Conservation (phyloP, 2,888 invertebrate genomes). For the Andrena hattorfiana region DNA sequence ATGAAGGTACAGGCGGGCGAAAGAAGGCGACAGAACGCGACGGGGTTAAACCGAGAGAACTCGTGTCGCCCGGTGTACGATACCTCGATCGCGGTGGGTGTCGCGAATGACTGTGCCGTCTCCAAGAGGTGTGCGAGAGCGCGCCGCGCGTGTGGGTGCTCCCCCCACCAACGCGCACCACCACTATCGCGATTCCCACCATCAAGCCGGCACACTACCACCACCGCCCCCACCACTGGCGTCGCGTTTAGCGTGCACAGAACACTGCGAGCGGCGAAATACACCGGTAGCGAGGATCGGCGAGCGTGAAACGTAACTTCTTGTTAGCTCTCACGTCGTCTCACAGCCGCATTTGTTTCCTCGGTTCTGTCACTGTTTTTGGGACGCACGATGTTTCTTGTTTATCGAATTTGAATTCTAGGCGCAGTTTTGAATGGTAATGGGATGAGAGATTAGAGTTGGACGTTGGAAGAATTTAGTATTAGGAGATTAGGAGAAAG, state of each 20-base stretch:
- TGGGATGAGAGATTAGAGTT: too few relatives aligned
- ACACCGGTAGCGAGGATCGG: constrained; percentile 34
- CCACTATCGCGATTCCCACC: constrained; percentile 46
- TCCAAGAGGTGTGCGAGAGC: constrained; percentile 72
- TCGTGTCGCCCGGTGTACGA: constrained; percentile 69
- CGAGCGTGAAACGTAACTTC: constrained; percentile 28
- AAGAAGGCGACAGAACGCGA: constrained; percentile 1
- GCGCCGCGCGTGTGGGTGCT: constrained; percentile 73
- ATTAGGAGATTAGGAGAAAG: too few relatives aligned
- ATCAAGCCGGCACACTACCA: not conserved
- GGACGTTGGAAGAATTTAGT: too few relatives aligned
- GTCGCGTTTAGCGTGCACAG: constrained; percentile 22
- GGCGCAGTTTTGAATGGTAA: too few relatives aligned
- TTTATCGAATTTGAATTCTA: too few relatives aligned
- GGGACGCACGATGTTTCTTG: not conserved
- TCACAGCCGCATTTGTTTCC: constrained; percentile 2
- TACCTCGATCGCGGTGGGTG: constrained; percentile 76
- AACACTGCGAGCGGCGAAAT: constrained; percentile 18
- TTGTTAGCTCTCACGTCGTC: constrained; percentile 29
- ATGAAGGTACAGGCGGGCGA: not conserved
- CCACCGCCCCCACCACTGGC: constrained; percentile 25
- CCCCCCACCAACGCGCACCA: constrained; percentile 46
- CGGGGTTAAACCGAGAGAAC: constrained; percentile 68
- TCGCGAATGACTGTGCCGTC: constrained; percentile 75
- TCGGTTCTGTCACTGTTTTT: not conserved